phyloP scores from a whole-genome alignment of 2,888 invertebrate species.

The Chrysina gloriosa region DNA sequence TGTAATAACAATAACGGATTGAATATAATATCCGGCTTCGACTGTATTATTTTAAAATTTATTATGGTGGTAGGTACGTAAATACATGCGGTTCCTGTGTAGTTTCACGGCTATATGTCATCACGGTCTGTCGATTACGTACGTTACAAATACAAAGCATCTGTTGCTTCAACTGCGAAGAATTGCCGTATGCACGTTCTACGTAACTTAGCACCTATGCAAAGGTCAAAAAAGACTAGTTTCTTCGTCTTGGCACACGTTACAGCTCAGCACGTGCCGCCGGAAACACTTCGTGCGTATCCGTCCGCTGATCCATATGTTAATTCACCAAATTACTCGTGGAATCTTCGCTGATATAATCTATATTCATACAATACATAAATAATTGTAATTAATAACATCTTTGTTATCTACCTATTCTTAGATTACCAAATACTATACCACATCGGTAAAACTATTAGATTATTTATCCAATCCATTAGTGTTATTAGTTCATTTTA shows the following conservation, averaged over 20 bases:
- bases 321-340: constrained; percentile 7
- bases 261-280: constrained; percentile 58
- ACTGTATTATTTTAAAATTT: too few relatives aligned
- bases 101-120: constrained; percentile 13
- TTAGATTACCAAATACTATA: too few relatives aligned
- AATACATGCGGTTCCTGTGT: background rate
- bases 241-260: constrained; percentile 50
- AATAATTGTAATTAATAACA: too few relatives aligned
- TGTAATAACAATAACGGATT: too few relatives aligned
- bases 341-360: background rate
- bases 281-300: constrained; percentile 51
- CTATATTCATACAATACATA: too few relatives aligned
- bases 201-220: constrained; percentile 38
- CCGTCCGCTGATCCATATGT: constrained; percentile 30
- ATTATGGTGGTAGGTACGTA: background rate
- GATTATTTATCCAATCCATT: too few relatives aligned
- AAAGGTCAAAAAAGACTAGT: constrained; percentile 32
- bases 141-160: constrained; percentile 39
- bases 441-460: too few relatives aligned
- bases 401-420: too few relatives aligned
- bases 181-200: constrained; percentile 8
- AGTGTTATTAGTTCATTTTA: too few relatives aligned
- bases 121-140: constrained; percentile 37
- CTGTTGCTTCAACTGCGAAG: constrained; percentile 39
- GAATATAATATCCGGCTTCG: too few relatives aligned